Percentiles rank a stretch among this genome's conserved stretches.
These are phyloP conservation scores for Anarhynchus alexandrinus DNA, from an alignment of 2,113 vertebrate genomes.

Conservation along the genomic window DNA sequence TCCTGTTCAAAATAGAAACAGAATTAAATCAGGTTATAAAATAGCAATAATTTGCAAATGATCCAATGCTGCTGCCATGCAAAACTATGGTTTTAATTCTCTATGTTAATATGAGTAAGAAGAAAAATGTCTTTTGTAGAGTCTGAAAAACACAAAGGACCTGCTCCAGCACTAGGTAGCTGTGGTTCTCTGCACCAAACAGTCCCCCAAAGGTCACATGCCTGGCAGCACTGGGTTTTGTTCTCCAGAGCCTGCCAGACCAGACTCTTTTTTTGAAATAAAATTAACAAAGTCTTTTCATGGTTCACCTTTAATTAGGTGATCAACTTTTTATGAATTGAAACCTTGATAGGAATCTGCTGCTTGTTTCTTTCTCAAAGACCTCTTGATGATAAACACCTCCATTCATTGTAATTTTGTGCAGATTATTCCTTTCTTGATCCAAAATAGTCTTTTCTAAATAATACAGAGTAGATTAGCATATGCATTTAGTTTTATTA, in stretches of 20 bases:
- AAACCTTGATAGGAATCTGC: conserved; percentile 64
- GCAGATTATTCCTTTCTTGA: conserved; percentile 73
- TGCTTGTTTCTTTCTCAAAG: conserved; percentile 74
- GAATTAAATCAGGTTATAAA: not conserved
- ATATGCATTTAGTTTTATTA: conserved; percentile 77
- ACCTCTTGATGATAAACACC: conserved; percentile 77
- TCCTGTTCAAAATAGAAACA: not conserved
- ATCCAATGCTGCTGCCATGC: not conserved
- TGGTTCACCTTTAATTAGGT: conserved; percentile 58
- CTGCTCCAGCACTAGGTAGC: not conserved
- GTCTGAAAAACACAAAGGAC: not conserved
- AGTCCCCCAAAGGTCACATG: not conserved
- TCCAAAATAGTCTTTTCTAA: conserved; percentile 75
- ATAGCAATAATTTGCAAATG: not conserved
- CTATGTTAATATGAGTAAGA: not conserved
- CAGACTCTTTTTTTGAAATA: conserved; percentile 8
- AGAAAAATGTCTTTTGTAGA: not conserved
- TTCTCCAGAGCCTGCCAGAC: not conserved
- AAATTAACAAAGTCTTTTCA: conserved; percentile 37
- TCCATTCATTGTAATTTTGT: conserved; percentile 75
- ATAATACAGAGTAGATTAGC: conserved; percentile 74
- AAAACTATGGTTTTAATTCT: not conserved
- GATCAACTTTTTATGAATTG: conserved; percentile 57
- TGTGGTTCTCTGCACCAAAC: not conserved
- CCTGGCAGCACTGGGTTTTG: not conserved